These are phyloP conservation scores for Pachliopta kotzebuea DNA, from an alignment of 2,888 invertebrate species.

Conservation along the genomic window DNA sequence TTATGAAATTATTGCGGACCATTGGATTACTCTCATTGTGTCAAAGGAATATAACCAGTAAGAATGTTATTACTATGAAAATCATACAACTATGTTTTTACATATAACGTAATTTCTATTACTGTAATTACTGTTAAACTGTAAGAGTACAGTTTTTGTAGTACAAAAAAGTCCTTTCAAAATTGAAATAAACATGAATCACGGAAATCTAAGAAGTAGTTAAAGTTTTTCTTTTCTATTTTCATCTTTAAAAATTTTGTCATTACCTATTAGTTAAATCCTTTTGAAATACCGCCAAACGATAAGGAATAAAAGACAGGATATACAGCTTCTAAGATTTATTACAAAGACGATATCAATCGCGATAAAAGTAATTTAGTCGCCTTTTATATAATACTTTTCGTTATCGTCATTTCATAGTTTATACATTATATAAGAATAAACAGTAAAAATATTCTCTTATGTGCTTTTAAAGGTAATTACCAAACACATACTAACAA, in stretches of 20 bases:
- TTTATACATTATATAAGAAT: neutral
- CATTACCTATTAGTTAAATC: neutral
- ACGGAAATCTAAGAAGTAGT: too few relatives aligned
- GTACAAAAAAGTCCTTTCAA: too few relatives aligned
- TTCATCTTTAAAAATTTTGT: too few relatives aligned
- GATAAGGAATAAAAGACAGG: slow-evolving; percentile 10
- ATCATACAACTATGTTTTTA: too few relatives aligned
- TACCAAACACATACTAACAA: too few relatives aligned
- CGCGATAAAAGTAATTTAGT: slow-evolving; percentile 10
- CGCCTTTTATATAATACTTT: neutral
- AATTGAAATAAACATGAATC: too few relatives aligned
- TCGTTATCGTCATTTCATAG: neutral
- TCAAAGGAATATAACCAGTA: too few relatives aligned
- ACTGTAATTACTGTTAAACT: neutral
- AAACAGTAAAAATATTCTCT: neutral
- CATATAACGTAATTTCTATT: neutral
- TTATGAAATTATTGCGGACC: too few relatives aligned
- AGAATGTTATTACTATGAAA: too few relatives aligned
- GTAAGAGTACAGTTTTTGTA: neutral
- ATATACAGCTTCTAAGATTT: slow-evolving; percentile 11
- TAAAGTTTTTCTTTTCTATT: too few relatives aligned
- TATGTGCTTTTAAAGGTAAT: too few relatives aligned
- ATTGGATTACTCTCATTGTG: too few relatives aligned
- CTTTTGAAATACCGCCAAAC: slow-evolving; percentile 3
- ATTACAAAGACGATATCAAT: slow-evolving; percentile 6